Evolutionary conservation across 2,797 vertebrate species (phyloP).

Genomic region (Bradypodion pumilum): DNA sequence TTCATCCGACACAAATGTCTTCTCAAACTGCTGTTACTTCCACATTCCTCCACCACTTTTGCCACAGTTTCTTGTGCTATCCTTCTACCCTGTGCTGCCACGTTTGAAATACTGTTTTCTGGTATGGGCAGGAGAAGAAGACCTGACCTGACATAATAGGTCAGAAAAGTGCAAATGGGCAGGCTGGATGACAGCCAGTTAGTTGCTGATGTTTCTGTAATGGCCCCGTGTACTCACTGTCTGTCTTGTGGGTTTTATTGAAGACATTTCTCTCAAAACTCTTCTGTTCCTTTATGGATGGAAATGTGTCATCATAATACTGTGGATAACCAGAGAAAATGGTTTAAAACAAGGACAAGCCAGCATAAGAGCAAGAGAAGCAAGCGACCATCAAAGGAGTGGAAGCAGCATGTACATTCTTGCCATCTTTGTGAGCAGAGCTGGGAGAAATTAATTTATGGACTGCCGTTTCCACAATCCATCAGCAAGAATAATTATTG

Average conservation of each 20-base stretch:
- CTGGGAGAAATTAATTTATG: no score
- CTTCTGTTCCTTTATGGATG: constrained; percentile 88
- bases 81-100: no score
- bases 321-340: constrained; percentile 65
- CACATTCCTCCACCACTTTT: background rate
- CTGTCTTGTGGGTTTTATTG: constrained; percentile 86
- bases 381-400: background rate
- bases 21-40: background rate
- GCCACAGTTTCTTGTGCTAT: no score
- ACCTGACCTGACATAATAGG: background rate
- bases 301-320: constrained; percentile 89
- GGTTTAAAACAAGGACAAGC: background rate
- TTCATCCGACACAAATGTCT: no score
- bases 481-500: no score
- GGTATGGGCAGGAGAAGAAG: background rate
- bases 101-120: background rate
- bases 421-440: no score
- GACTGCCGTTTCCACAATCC: background rate
- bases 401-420: no score
- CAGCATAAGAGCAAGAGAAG: no score
- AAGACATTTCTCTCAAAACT: constrained; percentile 89
- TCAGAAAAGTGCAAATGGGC: no score
- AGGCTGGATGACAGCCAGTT: background rate
- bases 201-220: accelerated
- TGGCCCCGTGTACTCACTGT: constrained; percentile 75